Conservation (phyloP, 2,888 invertebrate genomes). For the Lomographa bimaculata region DNA sequence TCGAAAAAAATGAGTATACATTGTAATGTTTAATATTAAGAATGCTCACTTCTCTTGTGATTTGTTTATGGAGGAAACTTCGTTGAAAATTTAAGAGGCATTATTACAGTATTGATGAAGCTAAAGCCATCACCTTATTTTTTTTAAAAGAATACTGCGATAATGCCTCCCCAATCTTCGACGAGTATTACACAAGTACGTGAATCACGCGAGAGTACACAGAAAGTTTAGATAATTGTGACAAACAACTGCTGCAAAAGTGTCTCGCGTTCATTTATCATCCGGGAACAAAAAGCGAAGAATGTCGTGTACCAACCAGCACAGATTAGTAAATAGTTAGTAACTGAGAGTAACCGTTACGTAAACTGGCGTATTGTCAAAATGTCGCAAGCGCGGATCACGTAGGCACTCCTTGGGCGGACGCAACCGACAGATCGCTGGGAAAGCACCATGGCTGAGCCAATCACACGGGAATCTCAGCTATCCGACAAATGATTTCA, state of each 20-base stretch:
- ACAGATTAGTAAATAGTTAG: slow-evolving; percentile 21
- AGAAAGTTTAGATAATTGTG: slow-evolving; percentile 23
- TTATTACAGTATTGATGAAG: too few relatives aligned
- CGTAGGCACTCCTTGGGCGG: slow-evolving; percentile 52
- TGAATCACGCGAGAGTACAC: slow-evolving; percentile 17
- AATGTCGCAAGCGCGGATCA: slow-evolving; percentile 73
- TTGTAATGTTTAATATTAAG: too few relatives aligned
- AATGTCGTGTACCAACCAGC: slow-evolving; percentile 32
- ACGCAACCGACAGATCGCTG: slow-evolving; percentile 56
- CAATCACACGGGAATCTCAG: slow-evolving; percentile 56
- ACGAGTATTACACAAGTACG: slow-evolving; percentile 18
- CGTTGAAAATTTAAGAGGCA: too few relatives aligned
- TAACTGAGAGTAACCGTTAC: slow-evolving; percentile 47
- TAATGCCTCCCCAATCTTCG: too few relatives aligned
- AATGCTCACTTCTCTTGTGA: too few relatives aligned
- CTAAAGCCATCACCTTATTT: too few relatives aligned
- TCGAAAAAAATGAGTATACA: too few relatives aligned
- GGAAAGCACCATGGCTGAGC: slow-evolving; percentile 52
- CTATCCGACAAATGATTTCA: slow-evolving; percentile 33
- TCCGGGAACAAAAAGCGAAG: slow-evolving; percentile 37
- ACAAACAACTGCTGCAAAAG: slow-evolving; percentile 30
- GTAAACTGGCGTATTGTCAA: slow-evolving; percentile 65
- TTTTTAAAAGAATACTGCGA: too few relatives aligned
- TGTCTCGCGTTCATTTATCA: slow-evolving; percentile 34
- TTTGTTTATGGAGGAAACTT: too few relatives aligned